These are phyloP conservation scores for Sogatella furcifera DNA, from an alignment of 1,140 invertebrate species.

Conservation along the genomic window DNA sequence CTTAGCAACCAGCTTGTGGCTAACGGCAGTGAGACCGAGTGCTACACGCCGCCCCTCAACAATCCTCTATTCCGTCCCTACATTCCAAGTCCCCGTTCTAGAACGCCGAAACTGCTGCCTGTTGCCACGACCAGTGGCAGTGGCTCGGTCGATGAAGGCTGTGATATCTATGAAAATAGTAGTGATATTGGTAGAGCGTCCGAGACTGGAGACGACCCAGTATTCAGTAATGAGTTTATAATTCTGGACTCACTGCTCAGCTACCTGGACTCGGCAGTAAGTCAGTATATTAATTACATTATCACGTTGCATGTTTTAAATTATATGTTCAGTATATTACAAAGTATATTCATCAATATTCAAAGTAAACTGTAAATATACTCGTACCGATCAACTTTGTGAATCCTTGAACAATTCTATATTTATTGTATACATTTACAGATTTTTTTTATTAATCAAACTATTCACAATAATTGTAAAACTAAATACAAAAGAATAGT, in stretches of 20 bases:
- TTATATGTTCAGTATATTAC: too few relatives aligned
- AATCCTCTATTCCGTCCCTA: slow-evolving; percentile 18
- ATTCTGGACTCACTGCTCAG: slow-evolving; percentile 50
- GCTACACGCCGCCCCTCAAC: slow-evolving; percentile 10
- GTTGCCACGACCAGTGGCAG: background rate
- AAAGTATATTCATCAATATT: too few relatives aligned
- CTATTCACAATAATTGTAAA: too few relatives aligned
- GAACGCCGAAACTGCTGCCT: slow-evolving; percentile 11
- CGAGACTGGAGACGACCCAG: background rate
- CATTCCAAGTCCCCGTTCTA: background rate
- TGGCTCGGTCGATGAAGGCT: background rate
- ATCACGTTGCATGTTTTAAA: too few relatives aligned
- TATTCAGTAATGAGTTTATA: slow-evolving; percentile 2
- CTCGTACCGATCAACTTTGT: too few relatives aligned
- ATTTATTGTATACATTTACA: too few relatives aligned
- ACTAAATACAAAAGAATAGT: too few relatives aligned
- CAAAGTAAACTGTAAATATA: too few relatives aligned
- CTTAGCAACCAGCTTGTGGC: background rate
- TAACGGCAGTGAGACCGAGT: background rate
- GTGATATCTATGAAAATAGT: background rate
- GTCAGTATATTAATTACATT: background rate
- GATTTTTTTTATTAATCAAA: too few relatives aligned
- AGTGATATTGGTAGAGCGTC: background rate
- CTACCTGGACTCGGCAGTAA: slow-evolving; percentile 53
- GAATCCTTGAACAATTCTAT: too few relatives aligned